Conservation (phyloP, 2,888 invertebrate genomes). For the Scaptomyza tumidula region DNA sequence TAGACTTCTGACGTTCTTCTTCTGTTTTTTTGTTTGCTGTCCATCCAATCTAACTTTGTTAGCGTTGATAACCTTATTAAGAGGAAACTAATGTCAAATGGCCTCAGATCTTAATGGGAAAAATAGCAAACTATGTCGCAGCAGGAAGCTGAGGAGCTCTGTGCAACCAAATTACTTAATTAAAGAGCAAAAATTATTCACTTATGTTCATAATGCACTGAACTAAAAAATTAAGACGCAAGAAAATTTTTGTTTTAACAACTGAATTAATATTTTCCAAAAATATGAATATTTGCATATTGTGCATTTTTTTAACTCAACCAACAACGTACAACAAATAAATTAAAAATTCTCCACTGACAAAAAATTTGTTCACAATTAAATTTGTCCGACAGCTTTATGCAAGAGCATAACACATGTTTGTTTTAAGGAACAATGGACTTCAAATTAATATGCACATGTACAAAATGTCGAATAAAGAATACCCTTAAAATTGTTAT, state of each 20-base stretch:
- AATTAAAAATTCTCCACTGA: constrained; percentile 2
- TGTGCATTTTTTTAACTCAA: not conserved
- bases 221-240: not conserved
- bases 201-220: not conserved
- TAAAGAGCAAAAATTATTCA: not conserved
- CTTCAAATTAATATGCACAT: not conserved
- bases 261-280: not conserved
- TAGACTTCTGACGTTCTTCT: constrained; percentile 29
- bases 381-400: constrained; percentile 7
- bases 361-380: not conserved
- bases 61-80: constrained; percentile 32
- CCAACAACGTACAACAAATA: constrained; percentile 7
- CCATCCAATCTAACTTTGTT: constrained; percentile 36
- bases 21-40: not conserved
- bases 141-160: not conserved
- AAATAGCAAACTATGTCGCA: not conserved
- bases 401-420: constrained; percentile 1
- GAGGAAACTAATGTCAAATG: not conserved
- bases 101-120: not conserved
- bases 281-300: not conserved
- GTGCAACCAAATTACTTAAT: not conserved
- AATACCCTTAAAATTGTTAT: not conserved
- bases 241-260: not conserved
- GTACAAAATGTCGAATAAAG: not conserved
- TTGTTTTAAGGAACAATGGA: constrained; percentile 29